Evolutionary conservation across 2,113 vertebrate genomes (phyloP).

Genomic region (Astur gentilis): DNA sequence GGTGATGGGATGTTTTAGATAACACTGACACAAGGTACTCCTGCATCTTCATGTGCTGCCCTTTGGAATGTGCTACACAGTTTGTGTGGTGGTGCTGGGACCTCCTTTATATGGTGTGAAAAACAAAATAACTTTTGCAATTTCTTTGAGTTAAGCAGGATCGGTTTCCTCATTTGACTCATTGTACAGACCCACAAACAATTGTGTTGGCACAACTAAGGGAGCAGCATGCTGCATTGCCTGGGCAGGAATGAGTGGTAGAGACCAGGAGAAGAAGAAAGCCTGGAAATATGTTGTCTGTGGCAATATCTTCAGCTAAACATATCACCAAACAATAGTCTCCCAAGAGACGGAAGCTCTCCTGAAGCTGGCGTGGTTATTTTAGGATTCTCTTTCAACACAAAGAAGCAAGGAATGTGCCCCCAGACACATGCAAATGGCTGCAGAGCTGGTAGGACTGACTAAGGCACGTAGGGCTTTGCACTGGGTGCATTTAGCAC

Average conservation of each 20-base stretch:
- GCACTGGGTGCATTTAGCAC: background rate
- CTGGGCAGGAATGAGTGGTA: slow-evolving; percentile 42
- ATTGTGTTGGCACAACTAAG: slow-evolving; percentile 1
- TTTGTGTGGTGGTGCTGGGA: background rate
- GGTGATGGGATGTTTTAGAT: background rate
- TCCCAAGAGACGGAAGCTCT: slow-evolving; percentile 57
- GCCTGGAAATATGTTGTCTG: slow-evolving; percentile 47
- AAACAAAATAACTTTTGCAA: slow-evolving; percentile 1
- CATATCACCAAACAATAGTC: slow-evolving; percentile 61
- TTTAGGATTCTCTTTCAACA: slow-evolving; percentile 59
- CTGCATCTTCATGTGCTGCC: background rate
- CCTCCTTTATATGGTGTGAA: background rate
- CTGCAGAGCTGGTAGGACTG: slow-evolving; percentile 5
- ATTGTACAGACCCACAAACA: slow-evolving; percentile 18
- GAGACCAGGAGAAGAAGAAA: slow-evolving; percentile 42
- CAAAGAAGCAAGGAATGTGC: slow-evolving; percentile 37
- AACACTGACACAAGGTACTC: background rate
- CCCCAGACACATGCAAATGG: slow-evolving; percentile 41
- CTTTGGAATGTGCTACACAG: background rate
- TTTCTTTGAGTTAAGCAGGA: slow-evolving; percentile 1
- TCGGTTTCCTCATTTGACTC: slow-evolving; percentile 12
- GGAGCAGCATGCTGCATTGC: background rate
- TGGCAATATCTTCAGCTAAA: slow-evolving; percentile 58
- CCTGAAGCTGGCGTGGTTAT: slow-evolving; percentile 54
- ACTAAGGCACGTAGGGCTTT: background rate